phyloP scores from a whole-genome alignment of 2,113 vertebrate genomes.

The Sebastes fasciatus region DNA sequence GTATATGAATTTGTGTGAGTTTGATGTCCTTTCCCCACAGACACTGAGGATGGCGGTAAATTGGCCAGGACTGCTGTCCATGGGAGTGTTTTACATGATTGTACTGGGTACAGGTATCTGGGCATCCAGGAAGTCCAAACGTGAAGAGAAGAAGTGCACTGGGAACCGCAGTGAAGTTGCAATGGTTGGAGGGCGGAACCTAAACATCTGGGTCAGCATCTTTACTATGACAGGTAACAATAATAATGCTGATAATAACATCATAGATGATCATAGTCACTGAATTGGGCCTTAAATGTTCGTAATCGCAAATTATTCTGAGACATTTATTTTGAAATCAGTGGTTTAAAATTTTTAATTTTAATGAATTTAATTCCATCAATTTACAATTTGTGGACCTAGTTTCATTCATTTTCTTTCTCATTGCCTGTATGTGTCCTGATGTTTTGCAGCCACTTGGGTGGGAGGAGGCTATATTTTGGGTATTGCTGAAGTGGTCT shows the following conservation, averaged over 20 bases:
- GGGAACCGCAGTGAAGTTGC: constrained; percentile 77
- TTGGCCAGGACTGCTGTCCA: constrained; percentile 42
- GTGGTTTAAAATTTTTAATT: background rate
- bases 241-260: background rate
- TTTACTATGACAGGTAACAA: constrained; percentile 70
- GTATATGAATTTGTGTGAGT: background rate
- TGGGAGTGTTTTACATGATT: constrained; percentile 44
- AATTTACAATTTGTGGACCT: background rate
- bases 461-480: constrained; percentile 85
- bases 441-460: constrained; percentile 81
- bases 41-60: constrained; percentile 37
- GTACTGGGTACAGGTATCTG: constrained; percentile 60
- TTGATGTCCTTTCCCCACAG: background rate
- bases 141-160: constrained; percentile 69
- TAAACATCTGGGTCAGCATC: constrained; percentile 80
- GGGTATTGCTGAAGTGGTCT: constrained; percentile 83
- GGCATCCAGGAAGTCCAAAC: constrained; percentile 83
- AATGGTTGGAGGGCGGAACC: constrained; percentile 82
- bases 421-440: background rate
- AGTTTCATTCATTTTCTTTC: background rate
- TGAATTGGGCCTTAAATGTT: background rate
- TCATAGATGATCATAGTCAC: background rate
- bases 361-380: background rate
- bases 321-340: background rate
- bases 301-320: no score